Evolutionary conservation across 1,140 invertebrate species (phyloP).

Genomic region (Daktulosphaira vitifoliae): DNA sequence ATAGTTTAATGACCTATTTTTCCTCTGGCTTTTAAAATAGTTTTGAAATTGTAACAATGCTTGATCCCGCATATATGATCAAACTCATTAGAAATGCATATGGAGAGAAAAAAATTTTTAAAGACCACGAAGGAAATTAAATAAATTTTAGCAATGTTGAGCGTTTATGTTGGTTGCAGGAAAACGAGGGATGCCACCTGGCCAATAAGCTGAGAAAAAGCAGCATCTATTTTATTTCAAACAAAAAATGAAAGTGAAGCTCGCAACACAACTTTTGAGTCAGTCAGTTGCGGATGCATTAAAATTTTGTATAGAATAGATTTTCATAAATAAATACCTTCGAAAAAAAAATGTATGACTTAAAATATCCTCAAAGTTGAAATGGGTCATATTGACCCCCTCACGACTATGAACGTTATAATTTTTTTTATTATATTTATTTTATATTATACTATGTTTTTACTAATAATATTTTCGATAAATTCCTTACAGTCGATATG

Average conservation of each 20-base stretch:
- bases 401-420: too few relatives aligned
- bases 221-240: constrained; percentile 40
- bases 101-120: constrained; percentile 31
- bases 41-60: constrained; percentile 34
- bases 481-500: too few relatives aligned
- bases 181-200: constrained; percentile 38
- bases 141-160: constrained; percentile 40
- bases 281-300: constrained; percentile 38
- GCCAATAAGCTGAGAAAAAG: constrained; percentile 40
- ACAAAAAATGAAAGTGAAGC: too few relatives aligned
- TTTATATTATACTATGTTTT: too few relatives aligned
- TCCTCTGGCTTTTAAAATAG: constrained; percentile 23
- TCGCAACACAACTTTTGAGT: constrained; percentile 42
- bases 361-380: too few relatives aligned
- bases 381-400: too few relatives aligned
- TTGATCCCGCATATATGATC: too few relatives aligned
- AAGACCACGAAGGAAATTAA: constrained; percentile 34
- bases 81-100: constrained; percentile 35
- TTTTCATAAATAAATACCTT: too few relatives aligned
- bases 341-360: too few relatives aligned
- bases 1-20: constrained; percentile 16
- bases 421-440: too few relatives aligned
- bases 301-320: constrained; percentile 12
- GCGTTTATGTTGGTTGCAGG: constrained; percentile 39
- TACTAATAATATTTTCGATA: too few relatives aligned